A percentile compares a stretch with the other conserved stretches of the same genome.
phyloP scores from a whole-genome alignment of 2,113 vertebrate genomes.

The Sphaerodactylus townsendi region DNA sequence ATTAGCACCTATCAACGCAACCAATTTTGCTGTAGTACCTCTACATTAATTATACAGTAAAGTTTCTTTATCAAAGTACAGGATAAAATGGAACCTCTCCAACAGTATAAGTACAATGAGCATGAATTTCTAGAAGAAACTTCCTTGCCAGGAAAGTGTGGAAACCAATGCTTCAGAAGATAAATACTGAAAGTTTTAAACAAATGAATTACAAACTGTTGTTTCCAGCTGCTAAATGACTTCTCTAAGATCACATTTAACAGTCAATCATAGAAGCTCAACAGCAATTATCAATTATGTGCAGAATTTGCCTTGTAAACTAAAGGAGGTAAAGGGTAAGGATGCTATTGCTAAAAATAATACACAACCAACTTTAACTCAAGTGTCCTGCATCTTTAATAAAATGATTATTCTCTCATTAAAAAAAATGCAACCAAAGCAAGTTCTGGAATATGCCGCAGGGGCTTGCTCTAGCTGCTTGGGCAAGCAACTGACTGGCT shows the following conservation, averaged over 20 bases:
- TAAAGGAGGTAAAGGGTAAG: not conserved
- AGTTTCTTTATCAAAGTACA: not conserved
- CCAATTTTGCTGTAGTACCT: not conserved
- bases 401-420: too few relatives aligned
- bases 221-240: conserved; percentile 59
- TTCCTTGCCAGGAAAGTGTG: not conserved
- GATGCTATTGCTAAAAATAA: not conserved
- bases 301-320: not conserved
- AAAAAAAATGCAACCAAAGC: not conserved
- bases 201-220: conserved; percentile 22
- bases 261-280: conserved; percentile 46
- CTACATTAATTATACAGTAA: not conserved
- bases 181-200: conserved; percentile 35
- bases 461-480: too few relatives aligned
- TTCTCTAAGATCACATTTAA: not conserved
- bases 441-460: too few relatives aligned
- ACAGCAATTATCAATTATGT: conserved; percentile 32
- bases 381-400: too few relatives aligned
- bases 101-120: not conserved
- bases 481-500: too few relatives aligned
- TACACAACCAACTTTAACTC: not conserved
- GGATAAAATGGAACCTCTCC: not conserved
- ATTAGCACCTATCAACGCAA: not conserved
- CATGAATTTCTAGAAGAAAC: not conserved
- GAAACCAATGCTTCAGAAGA: not conserved